Base-by-base conservation (phyloP, 2,888 invertebrate species). In the Allygus modestus region DNA sequence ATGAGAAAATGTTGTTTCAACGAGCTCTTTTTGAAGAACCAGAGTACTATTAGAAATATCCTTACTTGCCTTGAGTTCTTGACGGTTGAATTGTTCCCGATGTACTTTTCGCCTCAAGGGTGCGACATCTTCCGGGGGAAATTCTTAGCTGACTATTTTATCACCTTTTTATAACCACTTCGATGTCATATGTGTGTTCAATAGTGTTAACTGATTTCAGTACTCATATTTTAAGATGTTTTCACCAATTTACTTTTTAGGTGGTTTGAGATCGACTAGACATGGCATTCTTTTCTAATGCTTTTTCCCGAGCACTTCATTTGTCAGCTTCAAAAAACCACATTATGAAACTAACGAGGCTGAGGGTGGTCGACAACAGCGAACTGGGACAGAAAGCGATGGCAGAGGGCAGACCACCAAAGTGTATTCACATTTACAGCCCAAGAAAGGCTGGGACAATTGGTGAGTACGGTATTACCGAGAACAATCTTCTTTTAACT, bases 321-420 rank as follows among this genome's bases (percentile, higher is more conserved):
- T n/a, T 54, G 2, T 33, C 79, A 0, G 20, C 79, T 20, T 31
- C 54, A n/a, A 79, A n/a, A 0, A 51, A 91, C 89, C 94, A 96
- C 91, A 95, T 97, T 75, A 93, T 94, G 58, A 94, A 95, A 89
- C 89, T 97, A 87, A 93, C 96, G 0, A 92, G 97, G 77, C 91
- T 99, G 20, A 92, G 98, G 88, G 98, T 99, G 7, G 99, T 99
- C 1, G 99, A 99, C 91, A 99, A 99, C 91, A 98, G 98, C 83
- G 95, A 96, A 87, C 94, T 99, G 85, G 99, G 99, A 46, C 98
- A 97, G 90, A 94, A 96, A 89, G 98, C 99, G 0, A 98, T 98
- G 96, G 94, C 96, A 0, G 97, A 97, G 89, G 99, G 99, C 73
- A 97, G 96, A 91, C 97, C 98, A 15, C 98, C 99, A 0, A 95